Conservation (phyloP, 2,888 invertebrate genomes). For the Melieria omissa region DNA sequence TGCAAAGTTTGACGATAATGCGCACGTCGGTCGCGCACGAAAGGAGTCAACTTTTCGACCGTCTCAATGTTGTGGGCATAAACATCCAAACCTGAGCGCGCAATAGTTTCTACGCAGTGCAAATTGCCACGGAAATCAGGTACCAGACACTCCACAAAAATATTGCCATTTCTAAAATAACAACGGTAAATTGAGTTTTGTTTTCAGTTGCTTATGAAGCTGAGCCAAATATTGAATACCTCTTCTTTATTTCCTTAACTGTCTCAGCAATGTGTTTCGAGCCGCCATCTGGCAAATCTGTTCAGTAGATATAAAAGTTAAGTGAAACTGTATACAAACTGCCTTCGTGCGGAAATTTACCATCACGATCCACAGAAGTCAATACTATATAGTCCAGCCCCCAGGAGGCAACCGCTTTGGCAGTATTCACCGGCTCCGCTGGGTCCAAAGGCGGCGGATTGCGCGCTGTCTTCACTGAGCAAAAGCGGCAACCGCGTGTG, state of each 20-base stretch:
- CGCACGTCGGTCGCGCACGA: constrained; percentile 93
- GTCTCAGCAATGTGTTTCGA: constrained; percentile 94
- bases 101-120: constrained; percentile 79
- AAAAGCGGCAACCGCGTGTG: constrained; percentile 97
- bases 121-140: constrained; percentile 94
- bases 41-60: constrained; percentile 88
- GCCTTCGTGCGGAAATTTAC: constrained; percentile 67
- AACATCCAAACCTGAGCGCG: constrained; percentile 88
- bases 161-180: constrained; percentile 75
- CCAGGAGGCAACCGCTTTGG: constrained; percentile 92
- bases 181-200: background rate
- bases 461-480: constrained; percentile 96
- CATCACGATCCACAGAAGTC: constrained; percentile 98
- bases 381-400: constrained; percentile 96
- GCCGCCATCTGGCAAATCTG: constrained; percentile 94
- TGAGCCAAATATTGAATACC: background rate
- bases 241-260: constrained; percentile 76
- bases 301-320: constrained; percentile 25
- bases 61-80: constrained; percentile 99
- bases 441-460: constrained; percentile 90
- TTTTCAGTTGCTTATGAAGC: background rate
- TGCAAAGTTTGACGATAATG: constrained; percentile 89
- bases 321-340: constrained; percentile 2
- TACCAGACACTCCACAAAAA: constrained; percentile 95
- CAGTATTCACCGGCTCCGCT: constrained; percentile 91